Percentiles rank a stretch among this genome's conserved stretches.
Evolutionary conservation across 2,888 invertebrate genomes (phyloP).

Genomic region (Yponomeuta sedellus): DNA sequence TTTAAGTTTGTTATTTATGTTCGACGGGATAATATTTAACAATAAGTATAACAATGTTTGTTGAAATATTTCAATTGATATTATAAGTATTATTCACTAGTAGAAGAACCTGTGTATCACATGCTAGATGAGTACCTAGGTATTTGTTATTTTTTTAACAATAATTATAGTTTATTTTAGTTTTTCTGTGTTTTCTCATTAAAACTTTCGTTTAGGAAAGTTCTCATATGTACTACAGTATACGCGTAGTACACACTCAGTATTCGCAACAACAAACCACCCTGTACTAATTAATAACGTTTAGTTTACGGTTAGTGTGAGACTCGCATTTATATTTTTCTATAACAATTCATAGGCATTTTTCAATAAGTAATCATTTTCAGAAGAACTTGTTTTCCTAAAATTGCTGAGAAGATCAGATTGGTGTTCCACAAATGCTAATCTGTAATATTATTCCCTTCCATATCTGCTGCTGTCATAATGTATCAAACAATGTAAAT

Average conservation of each 20-base stretch:
- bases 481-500: constrained; percentile 25
- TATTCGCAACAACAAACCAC: constrained; percentile 39
- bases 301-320: constrained; percentile 21
- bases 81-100: constrained; percentile 40
- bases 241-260: constrained; percentile 28
- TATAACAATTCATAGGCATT: not conserved
- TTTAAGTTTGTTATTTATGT: constrained; percentile 32
- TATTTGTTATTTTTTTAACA: constrained; percentile 7
- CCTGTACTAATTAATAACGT: constrained; percentile 31
- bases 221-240: constrained; percentile 34
- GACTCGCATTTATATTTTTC: constrained; percentile 39
- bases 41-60: constrained; percentile 35
- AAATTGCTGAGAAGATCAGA: constrained; percentile 21
- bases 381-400: not conserved
- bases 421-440: constrained; percentile 28
- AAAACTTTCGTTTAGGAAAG: constrained; percentile 24
- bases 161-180: constrained; percentile 1
- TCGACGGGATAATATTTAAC: constrained; percentile 24
- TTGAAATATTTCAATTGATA: constrained; percentile 40
- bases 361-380: not conserved
- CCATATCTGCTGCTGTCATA: constrained; percentile 24
- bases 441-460: constrained; percentile 27
- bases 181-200: not conserved
- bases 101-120: constrained; percentile 42
- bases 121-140: constrained; percentile 22